Conservation (phyloP, 2,113 vertebrate species). For the Zosterops lateralis region DNA sequence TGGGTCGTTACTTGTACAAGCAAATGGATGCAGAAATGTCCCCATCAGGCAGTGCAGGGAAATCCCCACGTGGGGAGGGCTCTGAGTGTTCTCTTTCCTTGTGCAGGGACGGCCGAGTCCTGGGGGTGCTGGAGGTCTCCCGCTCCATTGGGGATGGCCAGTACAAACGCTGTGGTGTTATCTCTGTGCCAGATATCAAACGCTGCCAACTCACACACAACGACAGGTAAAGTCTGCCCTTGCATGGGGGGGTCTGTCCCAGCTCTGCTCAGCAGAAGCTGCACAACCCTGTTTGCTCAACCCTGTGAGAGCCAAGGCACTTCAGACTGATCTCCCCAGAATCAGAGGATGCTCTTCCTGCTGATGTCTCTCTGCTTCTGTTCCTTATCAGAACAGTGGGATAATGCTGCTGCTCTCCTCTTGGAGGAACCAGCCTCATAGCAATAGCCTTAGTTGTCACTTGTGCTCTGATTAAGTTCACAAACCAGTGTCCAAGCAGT, state of each 20-base stretch:
- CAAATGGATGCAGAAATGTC: background rate
- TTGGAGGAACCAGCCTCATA: background rate
- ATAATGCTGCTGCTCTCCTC: background rate
- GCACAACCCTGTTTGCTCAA: rapidly evolving
- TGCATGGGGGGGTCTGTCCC: rapidly evolving
- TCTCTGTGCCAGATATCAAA: conserved; percentile 89
- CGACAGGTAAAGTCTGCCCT: conserved; percentile 78
- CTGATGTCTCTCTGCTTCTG: background rate
- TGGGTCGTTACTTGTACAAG: background rate
- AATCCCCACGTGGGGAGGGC: rapidly evolving
- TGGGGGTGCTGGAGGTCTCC: conserved; percentile 94
- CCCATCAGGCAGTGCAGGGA: background rate
- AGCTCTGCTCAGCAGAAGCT: background rate
- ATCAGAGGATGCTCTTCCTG: background rate
- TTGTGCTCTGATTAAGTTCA: background rate
- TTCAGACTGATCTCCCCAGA: background rate
- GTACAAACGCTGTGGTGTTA: conserved; percentile 94
- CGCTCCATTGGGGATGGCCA: conserved; percentile 96
- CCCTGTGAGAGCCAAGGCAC: background rate
- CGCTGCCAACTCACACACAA: conserved; percentile 86
- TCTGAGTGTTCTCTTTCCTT: background rate
- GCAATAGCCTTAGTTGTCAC: background rate
- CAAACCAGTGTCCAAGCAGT: background rate
- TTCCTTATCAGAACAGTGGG: background rate
- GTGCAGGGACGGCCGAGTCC: conserved; percentile 87